Conservation (phyloP, 2,888 invertebrate species). For the Erebia aethiops region DNA sequence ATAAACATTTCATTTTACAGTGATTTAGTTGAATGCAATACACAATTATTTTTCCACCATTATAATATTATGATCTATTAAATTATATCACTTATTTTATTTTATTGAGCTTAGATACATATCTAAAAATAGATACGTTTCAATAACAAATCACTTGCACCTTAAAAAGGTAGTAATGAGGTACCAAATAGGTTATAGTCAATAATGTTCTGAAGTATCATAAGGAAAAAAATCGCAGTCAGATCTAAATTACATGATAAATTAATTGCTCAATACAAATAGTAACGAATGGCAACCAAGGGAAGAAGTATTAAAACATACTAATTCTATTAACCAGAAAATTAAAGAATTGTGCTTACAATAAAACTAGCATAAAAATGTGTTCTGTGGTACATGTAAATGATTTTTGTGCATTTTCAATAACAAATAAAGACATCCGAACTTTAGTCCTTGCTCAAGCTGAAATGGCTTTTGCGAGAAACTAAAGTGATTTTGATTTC, state of each 20-base stretch:
- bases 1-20: too few species aligned
- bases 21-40: too few species aligned
- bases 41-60: too few species aligned
- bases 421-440: background rate
- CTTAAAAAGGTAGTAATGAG: background rate
- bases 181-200: background rate
- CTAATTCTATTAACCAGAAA: too few species aligned
- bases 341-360: background rate
- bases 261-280: too few species aligned
- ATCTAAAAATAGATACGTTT: background rate
- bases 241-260: too few species aligned
- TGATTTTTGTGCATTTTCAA: background rate
- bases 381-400: background rate
- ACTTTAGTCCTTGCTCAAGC: background rate
- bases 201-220: background rate
- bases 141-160: background rate
- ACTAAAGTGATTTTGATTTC: too few species aligned
- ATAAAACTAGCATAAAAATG: background rate
- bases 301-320: too few species aligned
- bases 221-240: too few species aligned
- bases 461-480: constrained; percentile 24
- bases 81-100: background rate
- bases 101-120: background rate
- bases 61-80: background rate
- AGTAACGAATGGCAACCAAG: too few species aligned